A percentile compares a stretch with the other conserved stretches of the same genome.
These are phyloP conservation scores for Tupiocoris notatus DNA, from an alignment of 2,888 invertebrate genomes.

Conservation along the genomic window DNA sequence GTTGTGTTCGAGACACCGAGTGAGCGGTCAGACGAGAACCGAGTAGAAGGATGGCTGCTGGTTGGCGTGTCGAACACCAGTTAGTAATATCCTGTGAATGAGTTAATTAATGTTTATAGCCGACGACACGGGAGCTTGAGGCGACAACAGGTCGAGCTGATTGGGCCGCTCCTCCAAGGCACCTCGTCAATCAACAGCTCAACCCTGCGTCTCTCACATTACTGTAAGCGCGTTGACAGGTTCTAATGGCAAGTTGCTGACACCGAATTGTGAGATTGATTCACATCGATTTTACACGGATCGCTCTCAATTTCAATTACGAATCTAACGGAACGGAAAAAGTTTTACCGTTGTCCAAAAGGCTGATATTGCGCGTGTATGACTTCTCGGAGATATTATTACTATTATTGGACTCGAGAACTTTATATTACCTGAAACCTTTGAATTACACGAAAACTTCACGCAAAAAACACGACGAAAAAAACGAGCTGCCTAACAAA, in stretches of 20 bases:
- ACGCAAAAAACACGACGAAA: too few relatives aligned
- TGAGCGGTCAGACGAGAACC: too few relatives aligned
- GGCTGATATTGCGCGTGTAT: too few relatives aligned
- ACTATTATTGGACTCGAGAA: too few relatives aligned
- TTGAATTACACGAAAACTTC: too few relatives aligned
- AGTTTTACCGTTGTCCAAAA: too few relatives aligned
- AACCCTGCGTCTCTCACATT: not conserved
- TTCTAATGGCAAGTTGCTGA: not conserved
- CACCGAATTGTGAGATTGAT: not conserved
- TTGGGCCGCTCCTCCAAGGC: not conserved
- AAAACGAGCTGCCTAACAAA: too few relatives aligned
- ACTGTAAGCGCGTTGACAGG: not conserved
- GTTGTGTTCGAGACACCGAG: not conserved
- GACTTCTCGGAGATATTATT: too few relatives aligned
- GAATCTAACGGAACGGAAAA: too few relatives aligned
- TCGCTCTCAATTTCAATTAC: too few relatives aligned
- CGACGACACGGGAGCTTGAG: slow-evolving; percentile 15
- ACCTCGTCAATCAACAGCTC: not conserved
- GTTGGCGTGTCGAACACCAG: not conserved
- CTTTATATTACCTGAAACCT: too few relatives aligned
- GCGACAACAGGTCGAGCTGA: slow-evolving; percentile 22
- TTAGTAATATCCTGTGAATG: slow-evolving; percentile 30
- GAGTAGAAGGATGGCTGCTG: not conserved
- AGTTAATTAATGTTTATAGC: slow-evolving; percentile 30
- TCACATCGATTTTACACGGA: too few relatives aligned